phyloP scores from a whole-genome alignment of 2,888 invertebrate species.

The Amiota mariae region DNA sequence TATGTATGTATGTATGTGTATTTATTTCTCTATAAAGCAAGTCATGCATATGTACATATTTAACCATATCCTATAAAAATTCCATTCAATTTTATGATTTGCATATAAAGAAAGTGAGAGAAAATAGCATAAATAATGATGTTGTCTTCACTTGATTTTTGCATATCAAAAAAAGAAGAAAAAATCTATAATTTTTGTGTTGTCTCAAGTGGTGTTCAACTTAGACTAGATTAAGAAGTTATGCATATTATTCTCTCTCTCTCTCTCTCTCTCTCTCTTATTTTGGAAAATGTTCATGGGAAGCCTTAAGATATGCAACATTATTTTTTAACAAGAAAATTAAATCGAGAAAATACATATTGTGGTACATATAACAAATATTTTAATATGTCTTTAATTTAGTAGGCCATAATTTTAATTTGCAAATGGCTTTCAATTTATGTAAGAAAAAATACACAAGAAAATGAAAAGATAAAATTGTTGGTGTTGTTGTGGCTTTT shows the following conservation, averaged over 20 bases:
- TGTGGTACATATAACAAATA: neutral
- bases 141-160: neutral
- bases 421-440: slow-evolving; percentile 29
- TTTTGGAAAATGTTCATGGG: neutral
- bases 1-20: neutral
- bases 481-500: neutral
- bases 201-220: slow-evolving; percentile 14
- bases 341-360: neutral
- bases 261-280: too few relatives aligned
- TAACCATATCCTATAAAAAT: too few relatives aligned
- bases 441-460: slow-evolving; percentile 14
- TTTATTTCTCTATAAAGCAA: neutral
- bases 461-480: neutral
- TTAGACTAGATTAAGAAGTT: neutral
- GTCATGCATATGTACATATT: slow-evolving; percentile 1
- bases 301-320: slow-evolving; percentile 15
- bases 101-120: neutral
- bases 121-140: neutral
- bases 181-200: neutral
- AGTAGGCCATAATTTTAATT: slow-evolving; percentile 24
- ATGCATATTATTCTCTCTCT: too few relatives aligned
- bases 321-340: neutral
- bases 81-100: neutral
- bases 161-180: neutral
- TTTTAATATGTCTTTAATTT: slow-evolving; percentile 15